Conservation (phyloP, 2,797 vertebrate species). For the Ibycter americanus region DNA sequence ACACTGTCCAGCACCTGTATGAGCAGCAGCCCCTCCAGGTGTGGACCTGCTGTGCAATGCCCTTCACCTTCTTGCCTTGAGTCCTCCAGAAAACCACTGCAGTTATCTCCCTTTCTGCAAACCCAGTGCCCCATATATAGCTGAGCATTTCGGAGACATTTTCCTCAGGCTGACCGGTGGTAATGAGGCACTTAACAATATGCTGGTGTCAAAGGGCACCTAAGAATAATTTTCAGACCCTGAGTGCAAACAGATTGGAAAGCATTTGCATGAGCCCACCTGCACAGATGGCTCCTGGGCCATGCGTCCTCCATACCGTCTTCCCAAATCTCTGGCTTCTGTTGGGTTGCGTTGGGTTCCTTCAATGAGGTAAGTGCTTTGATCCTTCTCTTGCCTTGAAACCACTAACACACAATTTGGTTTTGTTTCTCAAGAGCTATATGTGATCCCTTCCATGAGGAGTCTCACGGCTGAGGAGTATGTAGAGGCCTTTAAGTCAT, state of each 20-base stretch:
- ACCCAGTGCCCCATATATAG: rapidly evolving
- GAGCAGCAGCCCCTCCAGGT: rapidly evolving
- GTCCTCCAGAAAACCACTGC: not conserved
- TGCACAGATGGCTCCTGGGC: not conserved
- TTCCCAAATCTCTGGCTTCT: not conserved
- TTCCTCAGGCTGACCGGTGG: not conserved
- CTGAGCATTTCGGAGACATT: not conserved
- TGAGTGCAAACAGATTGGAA: not conserved
- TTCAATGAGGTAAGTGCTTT: not conserved
- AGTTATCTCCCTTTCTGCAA: not conserved
- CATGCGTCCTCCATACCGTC: rapidly evolving
- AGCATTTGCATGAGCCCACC: not conserved
- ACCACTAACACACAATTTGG: not conserved
- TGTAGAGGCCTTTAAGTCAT: slow-evolving; percentile 59
- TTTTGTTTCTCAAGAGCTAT: slow-evolving; percentile 38
- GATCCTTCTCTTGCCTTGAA: not conserved
- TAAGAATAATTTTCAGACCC: not conserved
- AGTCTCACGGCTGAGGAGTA: slow-evolving; percentile 64
- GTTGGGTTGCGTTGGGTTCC: not conserved
- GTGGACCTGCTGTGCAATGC: not conserved
- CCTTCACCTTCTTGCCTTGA: not conserved
- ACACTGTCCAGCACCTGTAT: rapidly evolving
- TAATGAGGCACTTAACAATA: not conserved
- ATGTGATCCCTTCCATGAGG: slow-evolving; percentile 47
- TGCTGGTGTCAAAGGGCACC: not conserved